Percentiles rank a stretch among this genome's conserved stretches.
These are phyloP conservation scores for Agonopterix arenella DNA, from an alignment of 2,888 invertebrate genomes.

Conservation along the genomic window DNA sequence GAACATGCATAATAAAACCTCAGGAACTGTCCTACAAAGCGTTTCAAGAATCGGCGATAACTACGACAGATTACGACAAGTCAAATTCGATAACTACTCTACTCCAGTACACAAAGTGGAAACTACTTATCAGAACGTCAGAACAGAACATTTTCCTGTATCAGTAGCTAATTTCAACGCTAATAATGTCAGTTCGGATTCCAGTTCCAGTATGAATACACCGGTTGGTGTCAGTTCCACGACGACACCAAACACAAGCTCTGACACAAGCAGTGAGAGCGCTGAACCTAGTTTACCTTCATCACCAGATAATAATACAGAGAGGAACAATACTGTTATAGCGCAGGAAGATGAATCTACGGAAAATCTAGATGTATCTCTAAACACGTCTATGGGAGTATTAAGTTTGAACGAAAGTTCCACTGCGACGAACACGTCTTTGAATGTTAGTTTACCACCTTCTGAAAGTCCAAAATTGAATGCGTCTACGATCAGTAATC, in stretches of 20 bases:
- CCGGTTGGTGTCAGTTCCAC: slow-evolving; percentile 78
- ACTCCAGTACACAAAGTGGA: slow-evolving; percentile 47
- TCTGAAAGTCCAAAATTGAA: slow-evolving; percentile 57
- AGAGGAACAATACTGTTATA: slow-evolving; percentile 32
- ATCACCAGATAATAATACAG: slow-evolving; percentile 71
- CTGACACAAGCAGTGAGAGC: slow-evolving; percentile 82
- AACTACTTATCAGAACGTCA: slow-evolving; percentile 54
- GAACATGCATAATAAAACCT: slow-evolving; percentile 41
- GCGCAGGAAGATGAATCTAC: slow-evolving; percentile 26
- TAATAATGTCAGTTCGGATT: slow-evolving; percentile 78
- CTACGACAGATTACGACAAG: slow-evolving; percentile 41
- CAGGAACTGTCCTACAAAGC: slow-evolving; percentile 42
- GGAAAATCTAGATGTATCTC: slow-evolving; percentile 36
- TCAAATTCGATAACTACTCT: slow-evolving; percentile 47
- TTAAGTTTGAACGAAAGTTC: slow-evolving; percentile 64
- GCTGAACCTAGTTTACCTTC: slow-evolving; percentile 85
- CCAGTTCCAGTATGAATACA: slow-evolving; percentile 82
- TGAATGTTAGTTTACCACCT: slow-evolving; percentile 61
- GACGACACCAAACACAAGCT: slow-evolving; percentile 83
- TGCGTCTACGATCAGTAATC: slow-evolving; percentile 22
- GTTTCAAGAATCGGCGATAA: slow-evolving; percentile 47
- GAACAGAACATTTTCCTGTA: slow-evolving; percentile 44
- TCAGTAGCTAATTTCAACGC: slow-evolving; percentile 44
- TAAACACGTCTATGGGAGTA: slow-evolving; percentile 59
- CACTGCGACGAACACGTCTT: slow-evolving; percentile 63